Evolutionary conservation across 2,888 invertebrate species (phyloP), one percentile per base, ranked within the genome.

Genomic region (Andricus curvator): DNA sequence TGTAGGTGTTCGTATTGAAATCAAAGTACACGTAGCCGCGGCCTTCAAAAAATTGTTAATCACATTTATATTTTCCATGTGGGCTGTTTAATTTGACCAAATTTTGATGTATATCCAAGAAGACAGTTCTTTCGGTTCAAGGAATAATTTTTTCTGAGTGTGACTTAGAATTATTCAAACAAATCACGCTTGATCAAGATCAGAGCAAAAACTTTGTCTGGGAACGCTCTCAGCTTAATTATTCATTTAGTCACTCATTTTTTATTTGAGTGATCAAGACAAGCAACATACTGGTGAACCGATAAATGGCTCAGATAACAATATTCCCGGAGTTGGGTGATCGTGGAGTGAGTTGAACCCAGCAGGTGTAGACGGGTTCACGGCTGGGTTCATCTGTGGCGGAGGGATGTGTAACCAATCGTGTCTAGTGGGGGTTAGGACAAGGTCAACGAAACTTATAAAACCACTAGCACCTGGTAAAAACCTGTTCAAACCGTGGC

Each of bases 401-500:
- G 84, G 84, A 80, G 70, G 81, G 78, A 37, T 78, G 83, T 83
- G 80, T 79, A 80, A 84, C 74, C 79, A 41, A 74, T 62, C 68
- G 78, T 56, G 74, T 41, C 51, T 81, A 84, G 84, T 85, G 84
- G 84, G 85, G 86, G 85, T 84, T 80, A 83, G 85, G 86, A 85
- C 90, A 89, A 90, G 90, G 90, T 90, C 89, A 90, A 87, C 89
- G 83, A 84, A 90, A 87, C 85, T 89, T 90, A 90, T 90, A 91
- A 89, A 88, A 89, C 86, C 78, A 88, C 88, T 86, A 85, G 88
- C 86, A 81, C 79, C 80, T 84, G 82, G 84, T 86, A 86, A 86
- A 88, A 88, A 88, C 86, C 84, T 84, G 87, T 86, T 83, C 88
- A 88, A 88, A 87, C 85, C 83, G 87, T 83, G 85, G 78, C 78